phyloP scores from a whole-genome alignment of 2,888 invertebrate species.

The Entomobrya proxima region DNA sequence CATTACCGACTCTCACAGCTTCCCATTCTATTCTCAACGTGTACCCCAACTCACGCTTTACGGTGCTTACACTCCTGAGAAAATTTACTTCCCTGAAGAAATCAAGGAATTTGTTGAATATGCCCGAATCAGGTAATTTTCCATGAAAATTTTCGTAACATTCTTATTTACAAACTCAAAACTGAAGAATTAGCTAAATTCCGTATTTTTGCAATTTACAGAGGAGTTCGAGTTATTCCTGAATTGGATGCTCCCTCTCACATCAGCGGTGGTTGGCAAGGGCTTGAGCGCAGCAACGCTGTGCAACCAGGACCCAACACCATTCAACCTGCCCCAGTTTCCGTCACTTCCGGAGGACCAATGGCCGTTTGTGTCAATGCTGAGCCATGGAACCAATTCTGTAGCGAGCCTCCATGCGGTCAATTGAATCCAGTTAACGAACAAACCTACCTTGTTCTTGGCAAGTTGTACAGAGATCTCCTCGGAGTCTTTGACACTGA shows the following conservation, averaged over 20 bases:
- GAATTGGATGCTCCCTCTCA: slow-evolving; percentile 96
- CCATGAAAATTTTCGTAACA: neutral
- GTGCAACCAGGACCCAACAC: slow-evolving; percentile 75
- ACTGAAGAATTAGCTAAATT: neutral
- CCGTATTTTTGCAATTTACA: slow-evolving; percentile 76
- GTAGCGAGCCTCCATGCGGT: slow-evolving; percentile 83
- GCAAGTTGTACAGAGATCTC: slow-evolving; percentile 85
- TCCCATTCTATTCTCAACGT: slow-evolving; percentile 89
- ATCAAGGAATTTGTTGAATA: slow-evolving; percentile 76
- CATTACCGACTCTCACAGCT: slow-evolving; percentile 94
- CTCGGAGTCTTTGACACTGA: slow-evolving; percentile 84
- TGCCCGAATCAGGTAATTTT: slow-evolving; percentile 76
- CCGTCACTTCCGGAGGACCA: slow-evolving; percentile 76
- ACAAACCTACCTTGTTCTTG: slow-evolving; percentile 78
- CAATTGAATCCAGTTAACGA: slow-evolving; percentile 76
- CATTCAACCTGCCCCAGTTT: slow-evolving; percentile 74
- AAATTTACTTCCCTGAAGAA: slow-evolving; percentile 79
- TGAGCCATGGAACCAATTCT: slow-evolving; percentile 75
- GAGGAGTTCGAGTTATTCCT: slow-evolving; percentile 91
- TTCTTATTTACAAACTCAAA: neutral
- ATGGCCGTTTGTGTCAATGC: slow-evolving; percentile 75
- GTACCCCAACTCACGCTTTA: slow-evolving; percentile 84
- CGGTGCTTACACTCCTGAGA: slow-evolving; percentile 87
- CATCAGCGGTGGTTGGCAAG: slow-evolving; percentile 91
- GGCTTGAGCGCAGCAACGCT: slow-evolving; percentile 74